Conservation (phyloP, 2,888 invertebrate species). For the Mythimna vitellina region DNA sequence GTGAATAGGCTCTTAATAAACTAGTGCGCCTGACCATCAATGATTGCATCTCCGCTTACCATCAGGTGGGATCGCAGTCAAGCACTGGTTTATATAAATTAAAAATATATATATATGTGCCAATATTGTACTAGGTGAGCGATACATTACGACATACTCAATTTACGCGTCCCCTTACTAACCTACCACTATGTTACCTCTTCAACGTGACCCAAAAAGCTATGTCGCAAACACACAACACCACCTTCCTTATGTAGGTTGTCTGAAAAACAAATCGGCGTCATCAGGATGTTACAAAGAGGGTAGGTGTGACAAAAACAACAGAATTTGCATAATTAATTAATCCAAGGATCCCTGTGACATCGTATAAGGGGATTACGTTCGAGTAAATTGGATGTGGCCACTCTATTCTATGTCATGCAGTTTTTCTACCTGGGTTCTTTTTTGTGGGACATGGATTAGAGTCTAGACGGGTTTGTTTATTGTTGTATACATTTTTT, state of each 20-base stretch:
- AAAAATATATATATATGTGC: too few relatives aligned
- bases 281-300: constrained; percentile 55
- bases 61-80: too few relatives aligned
- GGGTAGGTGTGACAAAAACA: constrained; percentile 71
- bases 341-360: constrained; percentile 75
- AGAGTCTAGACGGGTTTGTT: background rate
- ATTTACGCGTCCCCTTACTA: background rate
- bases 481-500: background rate
- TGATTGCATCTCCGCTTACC: too few relatives aligned
- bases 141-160: background rate
- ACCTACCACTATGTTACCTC: background rate
- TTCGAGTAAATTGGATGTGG: constrained; percentile 80
- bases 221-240: background rate
- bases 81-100: too few relatives aligned
- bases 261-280: constrained; percentile 54
- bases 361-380: constrained; percentile 78
- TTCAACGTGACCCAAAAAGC: constrained; percentile 11
- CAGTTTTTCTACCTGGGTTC: constrained; percentile 38
- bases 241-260: constrained; percentile 24
- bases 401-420: constrained; percentile 60
- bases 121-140: too few relatives aligned
- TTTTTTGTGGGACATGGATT: constrained; percentile 2
- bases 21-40: too few relatives aligned
- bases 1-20: too few relatives aligned
- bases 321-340: constrained; percentile 85